phyloP scores from a whole-genome alignment of 2,797 vertebrate species.

The Margarornis squamiger region DNA sequence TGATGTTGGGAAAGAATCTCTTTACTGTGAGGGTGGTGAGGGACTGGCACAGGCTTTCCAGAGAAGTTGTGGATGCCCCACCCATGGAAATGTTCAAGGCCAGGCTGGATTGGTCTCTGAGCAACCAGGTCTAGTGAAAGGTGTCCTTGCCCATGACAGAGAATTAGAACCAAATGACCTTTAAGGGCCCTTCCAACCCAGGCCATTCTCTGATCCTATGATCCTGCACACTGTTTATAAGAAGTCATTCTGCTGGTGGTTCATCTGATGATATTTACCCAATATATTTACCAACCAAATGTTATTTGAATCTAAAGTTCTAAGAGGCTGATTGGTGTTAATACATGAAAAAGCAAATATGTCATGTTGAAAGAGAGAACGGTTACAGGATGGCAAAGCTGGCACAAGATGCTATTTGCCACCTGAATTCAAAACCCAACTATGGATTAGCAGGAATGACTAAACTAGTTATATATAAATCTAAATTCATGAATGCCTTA shows the following conservation, averaged over 20 bases:
- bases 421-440: conserved; percentile 20
- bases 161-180: accelerated
- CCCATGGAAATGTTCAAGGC: not conserved
- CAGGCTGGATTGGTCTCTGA: accelerated
- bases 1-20: not conserved
- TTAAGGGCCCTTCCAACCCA: not conserved
- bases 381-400: not conserved
- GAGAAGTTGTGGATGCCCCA: accelerated
- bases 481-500: conserved; percentile 3
- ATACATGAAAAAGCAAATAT: not conserved
- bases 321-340: not conserved
- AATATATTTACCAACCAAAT: not conserved
- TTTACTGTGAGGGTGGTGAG: accelerated
- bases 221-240: not conserved
- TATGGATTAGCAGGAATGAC: not conserved
- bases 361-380: not conserved
- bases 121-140: accelerated
- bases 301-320: not conserved
- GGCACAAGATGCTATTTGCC: not conserved
- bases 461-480: conserved; percentile 5
- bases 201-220: not conserved
- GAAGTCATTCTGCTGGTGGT: not conserved
- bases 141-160: accelerated
- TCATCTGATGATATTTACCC: not conserved
- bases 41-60: accelerated